Evolutionary conservation across 2,888 invertebrate genomes (phyloP).

Genomic region (Tolmerus cingulatus): DNA sequence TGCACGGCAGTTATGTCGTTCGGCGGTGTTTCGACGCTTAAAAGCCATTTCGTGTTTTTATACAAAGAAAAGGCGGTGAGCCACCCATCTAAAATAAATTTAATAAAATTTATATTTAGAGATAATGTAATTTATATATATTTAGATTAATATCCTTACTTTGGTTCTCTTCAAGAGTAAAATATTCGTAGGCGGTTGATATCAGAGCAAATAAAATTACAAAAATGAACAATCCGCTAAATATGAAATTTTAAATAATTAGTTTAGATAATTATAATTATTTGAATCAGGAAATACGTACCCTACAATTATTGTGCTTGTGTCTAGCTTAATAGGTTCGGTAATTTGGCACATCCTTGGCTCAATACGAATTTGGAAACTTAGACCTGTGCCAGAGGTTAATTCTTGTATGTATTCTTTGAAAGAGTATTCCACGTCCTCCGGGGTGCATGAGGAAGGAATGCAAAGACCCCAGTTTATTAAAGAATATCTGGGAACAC

Average conservation of each 20-base stretch:
- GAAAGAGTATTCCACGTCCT: constrained; percentile 69
- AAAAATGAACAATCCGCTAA: constrained; percentile 64
- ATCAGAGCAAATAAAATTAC: constrained; percentile 60
- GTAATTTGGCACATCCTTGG: constrained; percentile 70
- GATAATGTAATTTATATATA: background rate
- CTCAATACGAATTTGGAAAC: constrained; percentile 68
- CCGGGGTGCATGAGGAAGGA: constrained; percentile 69
- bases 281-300: constrained; percentile 54
- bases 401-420: constrained; percentile 65
- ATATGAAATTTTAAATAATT: constrained; percentile 43
- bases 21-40: constrained; percentile 64
- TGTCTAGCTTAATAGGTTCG: constrained; percentile 57
- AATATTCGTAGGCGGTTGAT: constrained; percentile 59
- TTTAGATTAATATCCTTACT: constrained; percentile 53
- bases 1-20: constrained; percentile 72
- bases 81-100: constrained; percentile 62
- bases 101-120: background rate
- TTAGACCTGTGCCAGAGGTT: constrained; percentile 66
- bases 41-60: constrained; percentile 67
- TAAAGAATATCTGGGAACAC: constrained; percentile 72
- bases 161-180: constrained; percentile 53
- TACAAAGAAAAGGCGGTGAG: constrained; percentile 70
- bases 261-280: background rate
- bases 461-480: constrained; percentile 75
- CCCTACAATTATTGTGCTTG: constrained; percentile 65